Base-by-base conservation (phyloP, 2,797 vertebrate genomes). In the Dicrostonyx torquatus region DNA sequence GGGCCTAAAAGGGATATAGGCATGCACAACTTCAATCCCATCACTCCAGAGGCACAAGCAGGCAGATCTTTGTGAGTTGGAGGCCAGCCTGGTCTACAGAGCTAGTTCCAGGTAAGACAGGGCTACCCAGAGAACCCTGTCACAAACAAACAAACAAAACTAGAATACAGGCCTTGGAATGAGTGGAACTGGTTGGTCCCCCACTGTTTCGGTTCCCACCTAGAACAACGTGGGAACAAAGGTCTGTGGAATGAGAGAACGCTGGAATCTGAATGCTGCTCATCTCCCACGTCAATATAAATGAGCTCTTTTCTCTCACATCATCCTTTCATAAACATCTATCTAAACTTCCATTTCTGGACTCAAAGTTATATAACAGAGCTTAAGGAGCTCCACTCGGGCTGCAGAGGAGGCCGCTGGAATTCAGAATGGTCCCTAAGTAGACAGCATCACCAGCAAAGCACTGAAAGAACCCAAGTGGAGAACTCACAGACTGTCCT, bases 271-370 rank as follows among this genome's bases (percentile, higher is more conserved):
- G 45, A 40, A 43, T 82, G 62, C 40, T n/a, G 34, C 26, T 91
- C 31, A 6, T 45, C 91, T 76, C 62, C 43, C 79, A 50, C 43
- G 29, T 40, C 83, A 48, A 29, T 34, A 14, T 37, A 26, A 84
- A 68, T n/a, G 82, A 68, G 31, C 72, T 60, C 15, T 53, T 50
- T 68, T 75, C 87, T 89, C 86, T 89, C 78, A 53, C 20, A 43
- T 83, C 88, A 55, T 15, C 11, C 37, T 43, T 87, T 93, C 87
- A 58, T 75, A 68, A 86, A 78, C 13, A 70, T 58, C 26, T 29
- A 88, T 80, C 29, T 64, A n/a, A 58, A 55, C 40, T 94, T 78
- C 40, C 50, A 40, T 93, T 79, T 91, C n/a, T 50, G 22, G 26
- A n/a, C 26, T 76, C 18, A 14, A 31, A 64, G 40, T 87, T 82